phyloP scores from a whole-genome alignment of 1,140 invertebrate species.

The Pissodes strobi region DNA sequence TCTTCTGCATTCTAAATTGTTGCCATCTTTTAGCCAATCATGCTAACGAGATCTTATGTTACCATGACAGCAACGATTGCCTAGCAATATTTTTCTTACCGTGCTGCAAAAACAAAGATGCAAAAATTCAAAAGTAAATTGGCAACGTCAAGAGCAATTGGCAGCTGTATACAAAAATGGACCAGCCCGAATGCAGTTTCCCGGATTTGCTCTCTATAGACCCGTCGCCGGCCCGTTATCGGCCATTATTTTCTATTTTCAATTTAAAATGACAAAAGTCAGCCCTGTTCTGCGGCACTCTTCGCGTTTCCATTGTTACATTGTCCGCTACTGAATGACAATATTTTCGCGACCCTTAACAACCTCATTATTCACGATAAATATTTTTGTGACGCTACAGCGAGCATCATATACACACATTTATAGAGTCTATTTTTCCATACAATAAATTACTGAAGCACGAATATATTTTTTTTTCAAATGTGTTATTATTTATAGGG shows the following conservation, averaged over 20 bases:
- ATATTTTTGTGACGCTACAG: too few species aligned
- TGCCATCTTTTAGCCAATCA: background rate
- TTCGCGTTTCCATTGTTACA: too few species aligned
- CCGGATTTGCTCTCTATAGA: background rate
- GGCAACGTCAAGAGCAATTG: background rate
- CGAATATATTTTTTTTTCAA: too few species aligned
- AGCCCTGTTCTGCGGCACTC: background rate
- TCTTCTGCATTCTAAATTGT: background rate
- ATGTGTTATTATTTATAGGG: too few species aligned
- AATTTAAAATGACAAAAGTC: constrained; percentile 12
- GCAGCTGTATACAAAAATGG: background rate
- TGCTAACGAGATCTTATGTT: too few species aligned
- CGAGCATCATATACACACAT: too few species aligned
- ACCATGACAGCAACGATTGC: background rate
- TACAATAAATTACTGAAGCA: too few species aligned
- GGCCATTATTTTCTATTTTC: constrained; percentile 14
- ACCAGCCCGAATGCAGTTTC: background rate
- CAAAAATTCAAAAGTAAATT: background rate
- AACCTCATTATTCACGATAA: too few species aligned
- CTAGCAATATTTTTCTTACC: background rate
- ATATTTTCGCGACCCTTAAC: too few species aligned
- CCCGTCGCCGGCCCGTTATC: background rate
- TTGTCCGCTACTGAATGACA: background rate
- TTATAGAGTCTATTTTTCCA: too few species aligned
- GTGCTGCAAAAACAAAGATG: background rate